Percentiles rank a stretch among this genome's conserved stretches.
These are phyloP conservation scores for Brachypodius melanocephalos DNA, from an alignment of 2,113 vertebrate genomes.

Conservation along the genomic window DNA sequence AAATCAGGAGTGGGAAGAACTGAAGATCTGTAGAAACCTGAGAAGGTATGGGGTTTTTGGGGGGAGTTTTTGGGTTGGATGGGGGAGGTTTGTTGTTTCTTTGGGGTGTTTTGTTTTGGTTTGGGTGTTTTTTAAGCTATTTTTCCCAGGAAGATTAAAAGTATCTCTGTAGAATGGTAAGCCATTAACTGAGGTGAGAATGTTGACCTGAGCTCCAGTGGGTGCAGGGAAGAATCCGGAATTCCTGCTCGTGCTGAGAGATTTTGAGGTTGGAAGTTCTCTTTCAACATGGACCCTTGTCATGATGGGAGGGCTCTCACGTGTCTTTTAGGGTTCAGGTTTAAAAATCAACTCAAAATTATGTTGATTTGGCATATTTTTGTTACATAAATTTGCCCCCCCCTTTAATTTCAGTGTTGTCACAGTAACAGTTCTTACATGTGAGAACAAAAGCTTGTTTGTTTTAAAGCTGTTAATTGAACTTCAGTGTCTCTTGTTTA, in stretches of 20 bases:
- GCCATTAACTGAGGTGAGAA: not conserved
- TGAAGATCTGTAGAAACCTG: not conserved
- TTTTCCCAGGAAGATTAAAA: not conserved
- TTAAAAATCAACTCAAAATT: not conserved
- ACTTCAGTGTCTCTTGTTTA: not conserved
- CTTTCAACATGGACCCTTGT: not conserved
- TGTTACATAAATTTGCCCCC: not conserved
- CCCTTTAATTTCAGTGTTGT: not conserved
- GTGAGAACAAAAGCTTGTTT: not conserved
- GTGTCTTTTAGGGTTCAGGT: not conserved
- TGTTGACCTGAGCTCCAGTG: not conserved
- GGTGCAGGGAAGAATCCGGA: not conserved
- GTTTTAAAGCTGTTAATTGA: not conserved
- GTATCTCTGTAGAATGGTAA: not conserved
- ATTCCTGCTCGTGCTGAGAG: not conserved
- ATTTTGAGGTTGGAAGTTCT: not conserved
- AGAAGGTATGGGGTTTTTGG: not conserved
- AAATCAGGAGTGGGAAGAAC: not conserved
- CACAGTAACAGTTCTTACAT: not conserved
- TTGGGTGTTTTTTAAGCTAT: not conserved
- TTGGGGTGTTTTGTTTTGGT: rapidly evolving
- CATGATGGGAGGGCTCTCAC: rapidly evolving
- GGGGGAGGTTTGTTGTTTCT: rapidly evolving
- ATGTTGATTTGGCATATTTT: not conserved
- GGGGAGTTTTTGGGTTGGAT: no score